Conservation (phyloP, 2,113 vertebrate genomes). For the Entomyzon cyanotis region DNA sequence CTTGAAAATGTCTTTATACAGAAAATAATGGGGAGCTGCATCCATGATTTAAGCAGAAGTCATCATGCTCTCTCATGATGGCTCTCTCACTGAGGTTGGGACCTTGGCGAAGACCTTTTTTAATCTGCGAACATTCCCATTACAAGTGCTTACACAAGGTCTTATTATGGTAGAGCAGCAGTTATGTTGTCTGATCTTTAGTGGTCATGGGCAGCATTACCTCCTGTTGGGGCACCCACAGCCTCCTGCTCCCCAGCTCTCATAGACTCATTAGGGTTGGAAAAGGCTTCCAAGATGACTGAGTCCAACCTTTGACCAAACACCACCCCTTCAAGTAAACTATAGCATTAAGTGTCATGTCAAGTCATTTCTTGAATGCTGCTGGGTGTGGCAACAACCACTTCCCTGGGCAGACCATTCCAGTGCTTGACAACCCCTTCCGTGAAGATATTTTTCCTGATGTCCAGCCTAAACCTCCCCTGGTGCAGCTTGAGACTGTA, state of each 20-base stretch:
- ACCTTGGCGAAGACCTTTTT: background rate
- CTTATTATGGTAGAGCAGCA: background rate
- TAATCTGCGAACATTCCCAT: background rate
- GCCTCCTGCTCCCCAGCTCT: background rate
- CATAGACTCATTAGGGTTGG: background rate
- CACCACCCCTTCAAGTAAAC: background rate
- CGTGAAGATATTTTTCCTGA: background rate
- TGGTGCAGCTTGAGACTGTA: background rate
- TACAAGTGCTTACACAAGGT: background rate
- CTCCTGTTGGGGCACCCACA: background rate
- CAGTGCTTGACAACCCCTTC: background rate
- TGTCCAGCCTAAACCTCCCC: background rate
- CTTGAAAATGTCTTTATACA: background rate
- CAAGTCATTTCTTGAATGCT: fast-evolving
- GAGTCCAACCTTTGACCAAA: background rate
- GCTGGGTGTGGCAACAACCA: background rate
- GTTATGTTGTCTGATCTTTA: background rate
- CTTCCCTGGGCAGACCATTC: background rate
- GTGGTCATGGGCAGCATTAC: background rate
- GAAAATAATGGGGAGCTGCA: background rate
- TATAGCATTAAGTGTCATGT: background rate
- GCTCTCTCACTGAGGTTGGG: background rate
- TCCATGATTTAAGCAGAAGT: background rate
- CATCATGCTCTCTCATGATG: background rate
- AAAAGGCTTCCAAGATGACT: background rate